Evolutionary conservation across 1,140 invertebrate species (phyloP).

Genomic region (Triops cancriformis): DNA sequence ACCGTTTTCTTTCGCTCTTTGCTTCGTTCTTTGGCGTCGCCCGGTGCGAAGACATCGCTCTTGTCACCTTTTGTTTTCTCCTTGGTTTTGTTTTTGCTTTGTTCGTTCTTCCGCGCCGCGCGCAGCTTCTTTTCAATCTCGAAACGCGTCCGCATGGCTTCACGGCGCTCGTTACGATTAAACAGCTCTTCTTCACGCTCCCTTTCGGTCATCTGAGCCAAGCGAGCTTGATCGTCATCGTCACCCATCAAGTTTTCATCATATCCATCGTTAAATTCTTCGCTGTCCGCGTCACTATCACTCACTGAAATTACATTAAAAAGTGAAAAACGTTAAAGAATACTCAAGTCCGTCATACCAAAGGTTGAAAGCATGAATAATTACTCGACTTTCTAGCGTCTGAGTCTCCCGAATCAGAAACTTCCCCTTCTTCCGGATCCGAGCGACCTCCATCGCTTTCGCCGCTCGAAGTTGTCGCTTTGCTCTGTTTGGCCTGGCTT

Average conservation of each 20-base stretch:
- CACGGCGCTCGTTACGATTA: constrained; percentile 86
- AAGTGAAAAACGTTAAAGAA: no score
- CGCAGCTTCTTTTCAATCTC: constrained; percentile 92
- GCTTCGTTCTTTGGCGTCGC: constrained; percentile 66
- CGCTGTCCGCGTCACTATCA: constrained; percentile 45
- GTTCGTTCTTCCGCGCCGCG: constrained; percentile 71
- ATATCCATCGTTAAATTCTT: constrained; percentile 73
- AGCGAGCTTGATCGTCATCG: constrained; percentile 78
- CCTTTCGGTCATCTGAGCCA: constrained; percentile 91
- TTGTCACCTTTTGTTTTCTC: constrained; percentile 44
- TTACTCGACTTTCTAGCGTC: neutral
- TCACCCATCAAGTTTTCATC: constrained; percentile 97
- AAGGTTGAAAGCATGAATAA: neutral
- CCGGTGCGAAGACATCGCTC: constrained; percentile 43
- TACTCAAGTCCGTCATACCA: no score
- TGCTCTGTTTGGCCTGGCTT: constrained; percentile 37
- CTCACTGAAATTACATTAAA: neutral
- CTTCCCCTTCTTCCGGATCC: constrained; percentile 46
- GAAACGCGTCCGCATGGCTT: constrained; percentile 86
- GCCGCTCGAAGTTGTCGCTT: constrained; percentile 48
- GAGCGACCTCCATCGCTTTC: constrained; percentile 45
- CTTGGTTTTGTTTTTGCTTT: constrained; percentile 46
- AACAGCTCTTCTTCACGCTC: constrained; percentile 95
- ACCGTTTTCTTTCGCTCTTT: constrained; percentile 88
- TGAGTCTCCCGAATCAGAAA: neutral